phyloP scores from a whole-genome alignment of 2,888 invertebrate species.

The Caenorhabditis uteleia region DNA sequence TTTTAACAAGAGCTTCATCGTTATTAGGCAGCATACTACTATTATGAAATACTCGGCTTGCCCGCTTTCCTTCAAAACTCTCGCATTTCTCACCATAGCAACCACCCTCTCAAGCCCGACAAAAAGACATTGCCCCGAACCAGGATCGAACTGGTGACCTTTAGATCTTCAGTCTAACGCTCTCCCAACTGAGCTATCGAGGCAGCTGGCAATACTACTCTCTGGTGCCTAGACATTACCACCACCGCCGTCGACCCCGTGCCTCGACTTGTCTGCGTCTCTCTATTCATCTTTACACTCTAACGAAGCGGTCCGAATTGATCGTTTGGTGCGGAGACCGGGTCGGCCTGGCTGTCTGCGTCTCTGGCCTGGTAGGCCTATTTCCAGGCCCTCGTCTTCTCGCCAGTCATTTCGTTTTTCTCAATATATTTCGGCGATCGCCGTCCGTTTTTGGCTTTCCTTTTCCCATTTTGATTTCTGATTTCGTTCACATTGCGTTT shows the following conservation, averaged over 20 bases:
- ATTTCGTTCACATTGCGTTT: too few species aligned
- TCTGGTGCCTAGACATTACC: not conserved
- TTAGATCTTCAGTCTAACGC: slow-evolving; percentile 66
- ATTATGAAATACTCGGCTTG: not conserved
- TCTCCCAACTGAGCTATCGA: slow-evolving; percentile 63
- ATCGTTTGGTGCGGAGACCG: slow-evolving; percentile 13
- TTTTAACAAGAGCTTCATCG: slow-evolving; percentile 12
- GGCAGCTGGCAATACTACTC: slow-evolving; percentile 8
- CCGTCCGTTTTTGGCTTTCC: not conserved
- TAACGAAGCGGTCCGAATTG: slow-evolving; percentile 24
- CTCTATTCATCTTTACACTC: not conserved
- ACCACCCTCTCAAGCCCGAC: not conserved
- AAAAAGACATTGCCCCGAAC: slow-evolving; percentile 42
- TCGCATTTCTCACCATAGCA: not conserved
- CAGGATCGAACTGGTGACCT: slow-evolving; percentile 64
- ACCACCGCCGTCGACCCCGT: not conserved
- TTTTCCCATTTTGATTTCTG: too few species aligned
- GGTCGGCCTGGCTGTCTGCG: slow-evolving; percentile 10
- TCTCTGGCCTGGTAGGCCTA: not conserved
- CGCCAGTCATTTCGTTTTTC: not conserved
- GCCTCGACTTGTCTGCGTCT: not conserved
- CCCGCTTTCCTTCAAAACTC: not conserved
- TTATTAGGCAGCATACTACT: too few species aligned
- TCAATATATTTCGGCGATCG: not conserved
- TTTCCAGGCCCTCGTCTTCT: not conserved